Evolutionary conservation across 2,113 vertebrate genomes (phyloP), one percentile per base, ranked within the genome.

Genomic region (Chloropsis hardwickii): DNA sequence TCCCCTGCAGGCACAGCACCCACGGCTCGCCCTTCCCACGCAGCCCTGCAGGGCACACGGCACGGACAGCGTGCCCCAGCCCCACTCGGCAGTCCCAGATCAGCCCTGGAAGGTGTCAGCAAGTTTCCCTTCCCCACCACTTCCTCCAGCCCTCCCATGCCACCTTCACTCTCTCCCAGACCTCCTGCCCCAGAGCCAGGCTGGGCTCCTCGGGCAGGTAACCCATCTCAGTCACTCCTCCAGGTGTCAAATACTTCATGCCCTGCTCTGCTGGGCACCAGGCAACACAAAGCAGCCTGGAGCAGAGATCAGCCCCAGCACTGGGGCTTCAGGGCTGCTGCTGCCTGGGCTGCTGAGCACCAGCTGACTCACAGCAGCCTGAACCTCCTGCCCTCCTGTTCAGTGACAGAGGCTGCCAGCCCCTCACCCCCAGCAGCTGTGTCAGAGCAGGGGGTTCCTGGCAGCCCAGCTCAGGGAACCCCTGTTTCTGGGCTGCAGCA

Each of bases 41-140:
- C 35, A 33, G 50, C 37, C 44, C 60, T 39, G 67, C 0, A 1
- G 58, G 37, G 50, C 12, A 19, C 73, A 25, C 40, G 9, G 77
- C 69, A 10, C 4, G 9, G 12, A 4, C 35, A 44, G 53, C 0
- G 0, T 2, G 54, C 19, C 5, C 13, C 4, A 73, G 39, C 45
- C 67, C 71, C 6, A 12, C 3, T 0, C 14, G 33, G 39, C 25
- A 70, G 62, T 1, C 31, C 61, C 48, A 28, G 11, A 14, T 1
- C 5, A 77, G 11, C 23, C 20, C 4, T 24, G 28, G 15, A 29
- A 58, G 40, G 4, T n/a, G 28, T n/a, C 89, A 73, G 50, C 14
- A 45, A 45, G 14, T 8, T 88, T 39, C 54, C 50, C 48, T 37
- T 74, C 37, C 44, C n/a, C 61, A 45, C 23, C 33, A 3, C 15